These are phyloP conservation scores for Teleiodes luculella DNA, from an alignment of 2,888 invertebrate species.

Conservation along the genomic window DNA sequence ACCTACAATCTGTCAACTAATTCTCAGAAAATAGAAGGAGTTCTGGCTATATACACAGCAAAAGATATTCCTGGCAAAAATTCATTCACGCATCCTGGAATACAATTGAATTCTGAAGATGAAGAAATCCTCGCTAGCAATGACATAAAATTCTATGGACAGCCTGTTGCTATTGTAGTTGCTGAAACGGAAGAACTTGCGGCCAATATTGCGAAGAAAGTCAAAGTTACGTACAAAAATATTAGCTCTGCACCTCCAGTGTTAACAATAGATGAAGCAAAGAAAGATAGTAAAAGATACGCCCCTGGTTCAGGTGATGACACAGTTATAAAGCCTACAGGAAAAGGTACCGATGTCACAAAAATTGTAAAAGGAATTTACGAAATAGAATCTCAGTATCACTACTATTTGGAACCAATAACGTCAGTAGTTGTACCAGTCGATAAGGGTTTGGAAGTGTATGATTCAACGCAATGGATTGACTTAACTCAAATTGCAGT, in stretches of 20 bases:
- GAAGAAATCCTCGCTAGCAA: conserved; percentile 77
- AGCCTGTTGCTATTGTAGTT: conserved; percentile 83
- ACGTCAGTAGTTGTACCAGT: conserved; percentile 81
- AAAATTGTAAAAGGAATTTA: conserved; percentile 78
- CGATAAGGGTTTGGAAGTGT: conserved; percentile 83
- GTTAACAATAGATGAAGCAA: conserved; percentile 56
- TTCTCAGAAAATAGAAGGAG: conserved; percentile 79
- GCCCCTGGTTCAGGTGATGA: conserved; percentile 29
- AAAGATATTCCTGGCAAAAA: conserved; percentile 85
- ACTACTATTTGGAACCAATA: conserved; percentile 86
- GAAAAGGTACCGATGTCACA: conserved; percentile 49
- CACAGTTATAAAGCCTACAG: conserved; percentile 41
- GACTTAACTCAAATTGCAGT: conserved; percentile 79
- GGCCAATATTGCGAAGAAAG: conserved; percentile 73
- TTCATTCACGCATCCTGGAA: conserved; percentile 59
- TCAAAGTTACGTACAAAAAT: conserved; percentile 78
- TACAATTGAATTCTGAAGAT: conserved; percentile 51
- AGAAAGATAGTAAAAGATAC: conserved; percentile 62
- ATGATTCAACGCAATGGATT: conserved; percentile 82
- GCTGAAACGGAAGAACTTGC: conserved; percentile 79
- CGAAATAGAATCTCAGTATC: conserved; percentile 83
- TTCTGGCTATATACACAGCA: conserved; percentile 80
- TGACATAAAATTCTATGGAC: conserved; percentile 80
- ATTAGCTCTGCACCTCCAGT: conserved; percentile 46
- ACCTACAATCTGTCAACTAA: neutral